Conservation (phyloP, 2,888 invertebrate species). For the Pharmacophagus antenor region DNA sequence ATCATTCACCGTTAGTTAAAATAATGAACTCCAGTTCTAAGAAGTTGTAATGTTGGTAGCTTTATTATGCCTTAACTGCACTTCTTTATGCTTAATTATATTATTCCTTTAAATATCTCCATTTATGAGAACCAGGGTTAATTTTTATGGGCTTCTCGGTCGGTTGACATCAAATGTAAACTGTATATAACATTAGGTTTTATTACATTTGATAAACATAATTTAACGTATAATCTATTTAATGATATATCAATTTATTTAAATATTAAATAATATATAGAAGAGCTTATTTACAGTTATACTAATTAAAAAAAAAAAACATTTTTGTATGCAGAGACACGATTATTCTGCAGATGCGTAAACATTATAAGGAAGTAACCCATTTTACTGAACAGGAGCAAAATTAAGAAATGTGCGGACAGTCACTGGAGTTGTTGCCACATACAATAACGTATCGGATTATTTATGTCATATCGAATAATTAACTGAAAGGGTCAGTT, state of each 20-base stretch:
- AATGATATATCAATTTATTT: no score
- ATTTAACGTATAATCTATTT: no score
- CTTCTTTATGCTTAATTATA: slow-evolving; percentile 5
- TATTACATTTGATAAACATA: no score
- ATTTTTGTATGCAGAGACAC: neutral
- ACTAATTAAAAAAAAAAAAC: neutral
- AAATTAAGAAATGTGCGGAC: slow-evolving; percentile 15
- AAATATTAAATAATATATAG: no score
- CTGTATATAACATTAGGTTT: neutral
- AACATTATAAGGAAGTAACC: slow-evolving; percentile 29
- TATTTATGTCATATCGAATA: neutral
- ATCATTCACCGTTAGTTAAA: slow-evolving; percentile 8
- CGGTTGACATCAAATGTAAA: neutral
- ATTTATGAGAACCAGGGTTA: neutral
- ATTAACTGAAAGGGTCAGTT: neutral
- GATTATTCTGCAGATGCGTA: slow-evolving; percentile 4
- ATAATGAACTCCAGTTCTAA: slow-evolving; percentile 1
- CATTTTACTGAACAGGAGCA: slow-evolving; percentile 17
- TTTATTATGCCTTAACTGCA: neutral
- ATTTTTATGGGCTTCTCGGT: neutral
- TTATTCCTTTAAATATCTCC: neutral
- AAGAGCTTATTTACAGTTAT: neutral
- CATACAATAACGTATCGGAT: neutral
- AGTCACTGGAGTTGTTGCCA: neutral
- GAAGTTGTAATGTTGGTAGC: neutral